Percentiles rank a stretch among this genome's conserved stretches.
These are phyloP conservation scores for Heliothis virescens DNA, from an alignment of 1,140 invertebrate species.

Conservation along the genomic window DNA sequence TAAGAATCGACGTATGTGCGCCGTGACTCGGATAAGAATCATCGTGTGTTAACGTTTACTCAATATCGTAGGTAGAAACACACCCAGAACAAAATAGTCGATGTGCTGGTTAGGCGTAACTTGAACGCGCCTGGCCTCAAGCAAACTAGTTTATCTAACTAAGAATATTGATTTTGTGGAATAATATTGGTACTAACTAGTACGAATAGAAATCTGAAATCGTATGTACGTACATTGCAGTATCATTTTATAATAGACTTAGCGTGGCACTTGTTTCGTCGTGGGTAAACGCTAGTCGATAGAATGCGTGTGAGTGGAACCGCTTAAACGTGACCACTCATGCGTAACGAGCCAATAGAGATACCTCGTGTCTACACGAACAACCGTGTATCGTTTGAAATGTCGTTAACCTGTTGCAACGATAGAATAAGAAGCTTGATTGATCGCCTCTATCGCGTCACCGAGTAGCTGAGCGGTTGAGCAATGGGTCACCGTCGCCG, in stretches of 20 bases:
- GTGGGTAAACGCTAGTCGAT: neutral
- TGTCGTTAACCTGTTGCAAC: slow-evolving; percentile 35
- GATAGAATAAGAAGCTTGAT: slow-evolving; percentile 4
- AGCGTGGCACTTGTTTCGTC: slow-evolving; percentile 33
- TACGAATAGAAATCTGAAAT: neutral
- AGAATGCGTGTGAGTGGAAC: neutral
- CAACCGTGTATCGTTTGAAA: slow-evolving; percentile 22
- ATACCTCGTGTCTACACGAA: slow-evolving; percentile 32
- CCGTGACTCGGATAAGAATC: slow-evolving; percentile 23
- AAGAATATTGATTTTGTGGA: slow-evolving; percentile 11
- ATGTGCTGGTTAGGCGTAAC: neutral
- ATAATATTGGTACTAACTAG: no score
- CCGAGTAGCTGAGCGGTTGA: neutral
- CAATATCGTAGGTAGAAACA: neutral
- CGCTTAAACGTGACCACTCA: slow-evolving; percentile 36
- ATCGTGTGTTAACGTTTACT: slow-evolving; percentile 21
- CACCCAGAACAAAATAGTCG: neutral
- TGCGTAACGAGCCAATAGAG: slow-evolving; percentile 39
- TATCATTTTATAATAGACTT: neutral
- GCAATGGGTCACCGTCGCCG: slow-evolving; percentile 17
- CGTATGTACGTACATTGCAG: neutral
- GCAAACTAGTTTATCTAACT: neutral
- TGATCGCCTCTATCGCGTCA: slow-evolving; percentile 14
- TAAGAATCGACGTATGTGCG: no score
- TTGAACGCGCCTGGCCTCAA: neutral